Evolutionary conservation across 2,113 vertebrate species (phyloP), one percentile per base, ranked within the genome.

Genomic region (Nothobranchius kuhntae): DNA sequence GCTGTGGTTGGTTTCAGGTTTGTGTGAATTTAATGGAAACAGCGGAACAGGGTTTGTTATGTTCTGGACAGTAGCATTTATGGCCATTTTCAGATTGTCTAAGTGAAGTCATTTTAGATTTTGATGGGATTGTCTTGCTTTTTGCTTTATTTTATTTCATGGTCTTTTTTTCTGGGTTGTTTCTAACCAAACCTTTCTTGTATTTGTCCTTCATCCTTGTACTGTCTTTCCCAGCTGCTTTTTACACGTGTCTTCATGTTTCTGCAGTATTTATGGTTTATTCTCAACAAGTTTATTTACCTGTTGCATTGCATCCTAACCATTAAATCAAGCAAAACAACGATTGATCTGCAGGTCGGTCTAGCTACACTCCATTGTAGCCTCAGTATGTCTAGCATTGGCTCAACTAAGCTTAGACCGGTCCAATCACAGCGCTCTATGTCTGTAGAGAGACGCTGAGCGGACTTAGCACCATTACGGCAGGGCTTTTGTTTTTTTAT

Each of bases 11-110:
- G 61, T 61, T 73, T 66, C 44, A 14, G 35, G n/a, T 68, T 76
- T 73, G 47, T 54, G 14, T 10, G 53, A 73, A 74, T 67, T 77
- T 13, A 73, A 68, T 65, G 4, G n/a, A 3, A 60, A 72, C 51
- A 63, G 65, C 50, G 6, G 59, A 69, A 7, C 44, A 15, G 11
- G 48, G 14, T 50, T 60, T 53, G 10, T 15, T 65, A 40, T 13
- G 14, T 65, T 42, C 53, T 53, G 13, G 24, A 3, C 21, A 61
- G 36, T 17, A 8, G 9, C 38, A 40, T 40, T 40, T 40, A 40
- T 40, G 38, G 38, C 38, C 38, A 40, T 40, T 8, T 40, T 40
- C 38, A 8, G 48, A n/a, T 3, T 51, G 17, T 51, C 17, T 17
- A 8, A 8, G 38, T 6, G 7, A n/a, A 51, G 48, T 30, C 30